Conservation (phyloP, 2,888 invertebrate genomes). For the Oligia strigilis region DNA sequence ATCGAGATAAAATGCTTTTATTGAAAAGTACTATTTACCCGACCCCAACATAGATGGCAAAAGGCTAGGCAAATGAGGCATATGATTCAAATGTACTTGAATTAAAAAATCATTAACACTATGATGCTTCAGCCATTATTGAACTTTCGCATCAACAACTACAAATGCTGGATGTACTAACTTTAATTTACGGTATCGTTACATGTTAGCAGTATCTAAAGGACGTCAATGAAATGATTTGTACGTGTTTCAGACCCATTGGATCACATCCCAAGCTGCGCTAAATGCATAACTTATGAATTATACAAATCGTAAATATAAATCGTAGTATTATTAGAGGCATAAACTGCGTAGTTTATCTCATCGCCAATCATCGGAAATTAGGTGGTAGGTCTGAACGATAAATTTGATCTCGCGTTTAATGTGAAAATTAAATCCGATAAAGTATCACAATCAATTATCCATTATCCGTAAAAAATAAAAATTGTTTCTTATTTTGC, state of each 20-base stretch:
- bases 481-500: not conserved
- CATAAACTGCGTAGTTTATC: constrained; percentile 52
- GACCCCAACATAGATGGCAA: not conserved
- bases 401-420: constrained; percentile 24
- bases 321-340: constrained; percentile 49
- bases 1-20: not conserved
- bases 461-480: not conserved
- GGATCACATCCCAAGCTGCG: constrained; percentile 16
- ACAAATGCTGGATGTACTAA: not conserved
- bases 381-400: constrained; percentile 31
- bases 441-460: not conserved
- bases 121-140: not conserved
- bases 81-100: not conserved
- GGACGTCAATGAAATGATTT: constrained; percentile 4
- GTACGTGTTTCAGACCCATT: constrained; percentile 17
- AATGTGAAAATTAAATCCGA: constrained; percentile 9
- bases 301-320: constrained; percentile 43
- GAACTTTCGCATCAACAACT: not conserved
- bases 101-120: not conserved
- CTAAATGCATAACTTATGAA: constrained; percentile 35
- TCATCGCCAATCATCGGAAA: constrained; percentile 58
- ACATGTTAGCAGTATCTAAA: not conserved
- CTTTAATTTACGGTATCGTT: not conserved
- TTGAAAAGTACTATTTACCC: not conserved
- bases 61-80: not conserved